These are phyloP conservation scores for Achlya flavicornis DNA, from an alignment of 2,888 invertebrate genomes.

Conservation along the genomic window DNA sequence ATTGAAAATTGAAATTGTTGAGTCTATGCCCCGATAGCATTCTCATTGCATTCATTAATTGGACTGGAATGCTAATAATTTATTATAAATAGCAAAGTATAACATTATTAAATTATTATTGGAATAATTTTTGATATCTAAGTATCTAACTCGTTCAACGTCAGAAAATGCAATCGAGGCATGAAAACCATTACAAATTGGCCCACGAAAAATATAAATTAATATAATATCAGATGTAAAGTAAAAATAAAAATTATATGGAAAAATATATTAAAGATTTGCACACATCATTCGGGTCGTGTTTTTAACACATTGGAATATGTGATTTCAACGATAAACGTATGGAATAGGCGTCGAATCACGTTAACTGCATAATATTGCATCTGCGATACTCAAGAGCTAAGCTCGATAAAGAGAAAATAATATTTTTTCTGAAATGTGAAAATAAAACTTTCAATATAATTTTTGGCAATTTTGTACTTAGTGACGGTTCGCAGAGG, in stretches of 20 bases:
- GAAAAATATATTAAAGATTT: conserved; percentile 38
- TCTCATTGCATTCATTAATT: background rate
- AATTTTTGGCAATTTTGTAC: conserved; percentile 83
- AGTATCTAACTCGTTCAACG: background rate
- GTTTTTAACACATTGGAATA: conserved; percentile 57
- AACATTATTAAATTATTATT: background rate
- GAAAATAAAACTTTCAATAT: conserved; percentile 54
- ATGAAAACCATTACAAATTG: background rate
- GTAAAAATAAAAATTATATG: conserved; percentile 26
- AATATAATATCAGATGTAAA: conserved; percentile 19
- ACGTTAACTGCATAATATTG: conserved; percentile 47
- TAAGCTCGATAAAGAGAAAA: conserved; percentile 45
- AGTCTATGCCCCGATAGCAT: conserved; percentile 5
- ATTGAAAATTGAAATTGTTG: background rate
- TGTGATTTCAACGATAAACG: conserved; percentile 43
- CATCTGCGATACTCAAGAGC: conserved; percentile 33
- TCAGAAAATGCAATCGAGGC: conserved; percentile 1
- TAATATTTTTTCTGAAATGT: conserved; percentile 41
- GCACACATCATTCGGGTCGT: conserved; percentile 44
- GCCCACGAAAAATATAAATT: conserved; percentile 5
- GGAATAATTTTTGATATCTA: background rate
- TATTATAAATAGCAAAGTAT: background rate
- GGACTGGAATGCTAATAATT: background rate
- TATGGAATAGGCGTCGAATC: conserved; percentile 53
- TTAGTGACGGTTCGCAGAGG: conserved; percentile 73